Evolutionary conservation across 2,888 invertebrate genomes (phyloP).

Genomic region (Punctoribates punctum): DNA sequence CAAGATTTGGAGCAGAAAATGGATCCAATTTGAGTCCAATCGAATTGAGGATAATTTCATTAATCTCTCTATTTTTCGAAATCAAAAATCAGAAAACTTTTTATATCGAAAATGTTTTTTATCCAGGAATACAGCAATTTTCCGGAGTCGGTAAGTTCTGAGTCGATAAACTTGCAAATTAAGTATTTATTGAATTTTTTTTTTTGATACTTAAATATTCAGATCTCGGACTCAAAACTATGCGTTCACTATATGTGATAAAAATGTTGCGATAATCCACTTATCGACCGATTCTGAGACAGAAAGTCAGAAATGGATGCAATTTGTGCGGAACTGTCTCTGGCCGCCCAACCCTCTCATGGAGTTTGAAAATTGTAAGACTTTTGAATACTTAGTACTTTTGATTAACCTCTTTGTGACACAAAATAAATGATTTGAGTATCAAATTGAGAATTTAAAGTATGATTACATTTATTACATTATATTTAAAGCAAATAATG

Average conservation of each 20-base stretch:
- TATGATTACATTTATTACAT: background rate
- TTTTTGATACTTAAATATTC: slow-evolving; percentile 8
- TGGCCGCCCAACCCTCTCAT: slow-evolving; percentile 47
- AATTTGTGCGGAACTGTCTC: slow-evolving; percentile 44
- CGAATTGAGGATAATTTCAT: background rate
- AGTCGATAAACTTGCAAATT: background rate
- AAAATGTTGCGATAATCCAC: slow-evolving; percentile 44
- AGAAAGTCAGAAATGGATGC: slow-evolving; percentile 47
- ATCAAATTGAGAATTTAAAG: background rate
- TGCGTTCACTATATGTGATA: slow-evolving; percentile 45
- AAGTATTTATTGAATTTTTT: background rate
- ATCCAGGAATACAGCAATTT: background rate
- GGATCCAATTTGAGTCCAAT: background rate
- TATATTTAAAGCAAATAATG: background rate
- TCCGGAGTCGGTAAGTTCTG: background rate
- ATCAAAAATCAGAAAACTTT: slow-evolving; percentile 20
- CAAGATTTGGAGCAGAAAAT: slow-evolving; percentile 1
- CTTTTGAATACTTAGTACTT: background rate
- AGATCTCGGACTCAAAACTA: slow-evolving; percentile 45
- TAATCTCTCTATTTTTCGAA: background rate
- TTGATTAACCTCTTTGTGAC: background rate
- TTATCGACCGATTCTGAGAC: slow-evolving; percentile 46
- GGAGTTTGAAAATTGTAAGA: slow-evolving; percentile 46
- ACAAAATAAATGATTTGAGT: background rate
- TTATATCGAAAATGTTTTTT: background rate